Percentiles rank a stretch among this genome's conserved stretches.
Evolutionary conservation across 2,888 invertebrate species (phyloP).

Genomic region (Ptilodon capucinus): DNA sequence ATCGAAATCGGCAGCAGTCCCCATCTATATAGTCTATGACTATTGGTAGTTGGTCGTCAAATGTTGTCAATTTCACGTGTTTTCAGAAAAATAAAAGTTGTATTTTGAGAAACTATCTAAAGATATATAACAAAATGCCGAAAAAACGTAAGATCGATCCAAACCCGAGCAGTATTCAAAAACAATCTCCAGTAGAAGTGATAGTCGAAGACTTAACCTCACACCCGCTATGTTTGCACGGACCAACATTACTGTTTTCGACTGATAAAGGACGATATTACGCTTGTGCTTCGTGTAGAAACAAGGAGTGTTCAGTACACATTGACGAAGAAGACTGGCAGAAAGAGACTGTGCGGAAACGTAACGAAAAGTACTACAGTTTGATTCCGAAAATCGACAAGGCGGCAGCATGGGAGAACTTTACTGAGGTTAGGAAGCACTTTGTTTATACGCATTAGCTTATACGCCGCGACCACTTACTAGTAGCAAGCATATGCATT

Average conservation of each 20-base stretch:
- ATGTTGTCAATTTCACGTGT: too few relatives aligned
- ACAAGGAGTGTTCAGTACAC: conserved; percentile 88
- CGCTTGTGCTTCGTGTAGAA: conserved; percentile 92
- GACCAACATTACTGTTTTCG: conserved; percentile 89
- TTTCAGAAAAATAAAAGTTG: too few relatives aligned
- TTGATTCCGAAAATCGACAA: conserved; percentile 79
- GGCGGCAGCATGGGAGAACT: conserved; percentile 72
- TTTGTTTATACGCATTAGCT: too few relatives aligned
- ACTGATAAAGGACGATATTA: conserved; percentile 84
- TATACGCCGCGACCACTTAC: too few relatives aligned
- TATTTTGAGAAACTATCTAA: too few relatives aligned
- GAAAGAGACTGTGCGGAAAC: conserved; percentile 69
- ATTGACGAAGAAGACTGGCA: conserved; percentile 81
- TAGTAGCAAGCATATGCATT: too few relatives aligned
- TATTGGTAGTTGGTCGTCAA: too few relatives aligned
- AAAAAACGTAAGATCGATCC: conserved; percentile 61
- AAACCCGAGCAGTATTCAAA: conserved; percentile 32
- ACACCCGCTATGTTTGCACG: conserved; percentile 89
- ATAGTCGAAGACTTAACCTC: conserved; percentile 79
- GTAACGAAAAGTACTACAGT: conserved; percentile 70
- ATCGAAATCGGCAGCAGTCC: too few relatives aligned
- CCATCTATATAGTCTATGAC: too few relatives aligned
- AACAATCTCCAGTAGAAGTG: conserved; percentile 72
- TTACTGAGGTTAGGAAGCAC: conserved; percentile 70
- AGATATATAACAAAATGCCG: conserved; percentile 56